A percentile compares a stretch with the other conserved stretches of the same genome.
These are phyloP conservation scores for Craniophora ligustri DNA, from an alignment of 2,888 invertebrate species.

Conservation along the genomic window DNA sequence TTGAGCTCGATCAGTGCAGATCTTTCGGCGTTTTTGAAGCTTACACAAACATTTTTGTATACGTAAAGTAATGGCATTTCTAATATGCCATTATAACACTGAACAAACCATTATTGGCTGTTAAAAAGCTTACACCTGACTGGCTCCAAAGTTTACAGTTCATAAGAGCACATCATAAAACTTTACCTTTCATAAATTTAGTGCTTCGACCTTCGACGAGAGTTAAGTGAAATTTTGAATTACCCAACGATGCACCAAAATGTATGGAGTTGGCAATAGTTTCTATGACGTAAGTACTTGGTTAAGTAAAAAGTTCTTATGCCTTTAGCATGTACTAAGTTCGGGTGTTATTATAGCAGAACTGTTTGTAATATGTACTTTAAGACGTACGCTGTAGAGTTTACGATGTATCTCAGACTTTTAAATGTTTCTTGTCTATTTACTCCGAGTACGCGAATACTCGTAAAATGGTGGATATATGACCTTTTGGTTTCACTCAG, in stretches of 20 bases:
- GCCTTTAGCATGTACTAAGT: conserved; percentile 28
- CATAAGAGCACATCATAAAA: conserved; percentile 52
- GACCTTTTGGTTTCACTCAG: too few relatives aligned
- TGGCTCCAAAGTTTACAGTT: conserved; percentile 46
- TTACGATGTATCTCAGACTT: background rate
- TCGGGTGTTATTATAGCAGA: conserved; percentile 28
- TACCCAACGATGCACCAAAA: conserved; percentile 58
- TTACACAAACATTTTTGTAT: too few relatives aligned
- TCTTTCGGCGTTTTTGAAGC: too few relatives aligned
- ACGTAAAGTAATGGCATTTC: too few relatives aligned
- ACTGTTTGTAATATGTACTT: conserved; percentile 10
- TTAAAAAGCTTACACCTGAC: conserved; percentile 33
- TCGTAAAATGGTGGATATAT: background rate
- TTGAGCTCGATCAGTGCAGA: too few relatives aligned
- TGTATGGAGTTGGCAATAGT: conserved; percentile 44
- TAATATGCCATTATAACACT: background rate
- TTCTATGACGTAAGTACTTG: conserved; percentile 28
- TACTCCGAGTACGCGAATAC: background rate
- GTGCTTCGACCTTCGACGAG: conserved; percentile 45
- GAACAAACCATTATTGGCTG: conserved; percentile 5
- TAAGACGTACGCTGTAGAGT: background rate
- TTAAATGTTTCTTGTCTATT: background rate
- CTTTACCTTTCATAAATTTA: conserved; percentile 60
- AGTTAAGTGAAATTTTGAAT: conserved; percentile 64
- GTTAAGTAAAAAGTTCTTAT: conserved; percentile 56